phyloP scores from a whole-genome alignment of 2,888 invertebrate genomes.

The Leptopilina drosophilae region DNA sequence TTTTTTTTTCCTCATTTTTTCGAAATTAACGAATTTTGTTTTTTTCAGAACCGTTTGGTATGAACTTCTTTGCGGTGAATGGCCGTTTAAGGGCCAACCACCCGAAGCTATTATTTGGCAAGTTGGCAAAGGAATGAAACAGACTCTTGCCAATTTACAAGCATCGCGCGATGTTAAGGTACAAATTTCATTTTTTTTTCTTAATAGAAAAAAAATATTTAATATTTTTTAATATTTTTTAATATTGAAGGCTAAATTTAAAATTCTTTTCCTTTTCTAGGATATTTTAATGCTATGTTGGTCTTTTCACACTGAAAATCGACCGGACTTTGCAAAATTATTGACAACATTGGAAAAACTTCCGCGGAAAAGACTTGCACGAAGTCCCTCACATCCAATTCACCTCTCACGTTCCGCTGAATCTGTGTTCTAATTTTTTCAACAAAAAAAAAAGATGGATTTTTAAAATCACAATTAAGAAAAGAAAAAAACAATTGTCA shows the following conservation, averaged over 20 bases:
- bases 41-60: conserved; percentile 96
- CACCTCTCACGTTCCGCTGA: conserved; percentile 97
- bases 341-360: conserved; percentile 92
- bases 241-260: too few relatives aligned
- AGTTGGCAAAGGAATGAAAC: conserved; percentile 97
- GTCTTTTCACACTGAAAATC: conserved; percentile 90
- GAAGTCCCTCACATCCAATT: conserved; percentile 98
- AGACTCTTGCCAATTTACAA: conserved; percentile 94
- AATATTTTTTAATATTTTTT: too few relatives aligned
- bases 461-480: conserved; percentile 31
- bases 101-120: conserved; percentile 98
- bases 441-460: neutral
- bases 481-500: conserved; percentile 15
- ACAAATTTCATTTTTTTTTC: conserved; percentile 51
- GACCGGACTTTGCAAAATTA: conserved; percentile 94
- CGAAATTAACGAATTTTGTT: neutral
- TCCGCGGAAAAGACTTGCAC: conserved; percentile 95
- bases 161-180: conserved; percentile 98
- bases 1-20: conserved; percentile 20
- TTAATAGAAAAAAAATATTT: too few relatives aligned
- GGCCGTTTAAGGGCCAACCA: conserved; percentile 96
- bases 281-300: conserved; percentile 98
- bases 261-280: conserved; percentile 77
- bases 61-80: conserved; percentile 96
- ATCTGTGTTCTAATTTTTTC: conserved; percentile 87